Evolutionary conservation across 92 coral and sea anemone species (phyloP).

Genomic region (Paramuricea clavata): DNA sequence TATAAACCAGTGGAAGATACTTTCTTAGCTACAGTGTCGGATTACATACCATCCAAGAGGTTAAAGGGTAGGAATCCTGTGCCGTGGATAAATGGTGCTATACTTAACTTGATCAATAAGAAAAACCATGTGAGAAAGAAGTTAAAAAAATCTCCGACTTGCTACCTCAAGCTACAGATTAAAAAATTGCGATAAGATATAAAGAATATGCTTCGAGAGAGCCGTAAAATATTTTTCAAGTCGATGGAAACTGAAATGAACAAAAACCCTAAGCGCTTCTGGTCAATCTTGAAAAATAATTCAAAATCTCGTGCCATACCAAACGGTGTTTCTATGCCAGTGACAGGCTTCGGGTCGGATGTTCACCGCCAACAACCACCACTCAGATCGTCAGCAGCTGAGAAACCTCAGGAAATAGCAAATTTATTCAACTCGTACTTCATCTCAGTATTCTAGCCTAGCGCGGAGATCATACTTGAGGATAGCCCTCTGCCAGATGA

Average conservation of each 20-base stretch:
- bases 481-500: too few relatives aligned
- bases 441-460: not conserved
- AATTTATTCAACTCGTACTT: not conserved
- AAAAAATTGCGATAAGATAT: constrained; percentile 22
- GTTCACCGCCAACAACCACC: not conserved
- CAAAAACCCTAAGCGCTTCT: constrained; percentile 70
- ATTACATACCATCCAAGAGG: constrained; percentile 41
- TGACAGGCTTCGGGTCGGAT: too few relatives aligned
- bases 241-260: constrained; percentile 39
- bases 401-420: not conserved
- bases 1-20: constrained; percentile 55
- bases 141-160: constrained; percentile 10
- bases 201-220: constrained; percentile 39
- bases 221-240: constrained; percentile 23
- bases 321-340: constrained; percentile 11
- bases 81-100: constrained; percentile 39
- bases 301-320: constrained; percentile 65
- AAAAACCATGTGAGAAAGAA: constrained; percentile 16
- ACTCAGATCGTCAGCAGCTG: not conserved
- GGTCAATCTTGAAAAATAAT: constrained; percentile 70
- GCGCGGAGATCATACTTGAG: too few relatives aligned
- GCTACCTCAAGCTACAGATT: constrained; percentile 11
- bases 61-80: constrained; percentile 26
- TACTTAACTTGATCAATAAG: constrained; percentile 20
- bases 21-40: constrained; percentile 69